A percentile compares a stretch with the other conserved stretches of the same genome.
Conservation (phyloP, 2,797 vertebrate genomes). For the Lagocephalus sceleratus region DNA sequence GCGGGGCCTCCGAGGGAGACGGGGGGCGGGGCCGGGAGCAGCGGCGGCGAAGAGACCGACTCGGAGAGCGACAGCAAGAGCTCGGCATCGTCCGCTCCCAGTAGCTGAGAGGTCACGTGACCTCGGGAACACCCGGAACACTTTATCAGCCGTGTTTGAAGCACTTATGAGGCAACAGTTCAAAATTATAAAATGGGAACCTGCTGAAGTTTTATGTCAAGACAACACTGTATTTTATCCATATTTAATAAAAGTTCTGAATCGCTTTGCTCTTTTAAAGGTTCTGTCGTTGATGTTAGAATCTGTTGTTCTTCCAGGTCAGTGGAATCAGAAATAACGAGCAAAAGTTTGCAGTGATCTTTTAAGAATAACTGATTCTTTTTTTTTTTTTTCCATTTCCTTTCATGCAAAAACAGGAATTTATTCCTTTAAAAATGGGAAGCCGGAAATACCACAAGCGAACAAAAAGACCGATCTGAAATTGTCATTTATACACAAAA, state of each 20-base stretch:
- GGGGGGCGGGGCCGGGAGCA: conserved; percentile 30
- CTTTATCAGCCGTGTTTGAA: conserved; percentile 24
- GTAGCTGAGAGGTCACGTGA: conserved; percentile 47
- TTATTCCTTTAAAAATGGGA: too few relatives aligned
- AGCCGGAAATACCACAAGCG: too few relatives aligned
- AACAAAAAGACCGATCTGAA: too few relatives aligned
- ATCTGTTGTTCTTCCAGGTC: too few relatives aligned
- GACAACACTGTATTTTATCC: conserved; percentile 46
- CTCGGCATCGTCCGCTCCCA: conserved; percentile 57
- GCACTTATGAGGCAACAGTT: conserved; percentile 55
- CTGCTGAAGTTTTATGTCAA: conserved; percentile 22
- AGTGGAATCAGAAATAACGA: too few relatives aligned
- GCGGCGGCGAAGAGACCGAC: conserved; percentile 66
- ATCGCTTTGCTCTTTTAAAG: not conserved
- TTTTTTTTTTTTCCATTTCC: too few relatives aligned
- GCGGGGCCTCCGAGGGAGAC: conserved; percentile 23
- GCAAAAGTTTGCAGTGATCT: too few relatives aligned
- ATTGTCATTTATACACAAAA: too few relatives aligned
- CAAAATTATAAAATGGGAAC: conserved; percentile 14
- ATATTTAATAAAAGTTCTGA: conserved; percentile 64
- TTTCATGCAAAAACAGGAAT: too few relatives aligned
- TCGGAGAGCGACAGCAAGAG: conserved; percentile 72
- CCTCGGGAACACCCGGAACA: conserved; percentile 4
- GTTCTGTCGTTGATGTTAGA: not conserved
- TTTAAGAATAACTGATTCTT: too few relatives aligned